phyloP scores from a whole-genome alignment of 2,113 vertebrate species.

The Dicaeum eximium region DNA sequence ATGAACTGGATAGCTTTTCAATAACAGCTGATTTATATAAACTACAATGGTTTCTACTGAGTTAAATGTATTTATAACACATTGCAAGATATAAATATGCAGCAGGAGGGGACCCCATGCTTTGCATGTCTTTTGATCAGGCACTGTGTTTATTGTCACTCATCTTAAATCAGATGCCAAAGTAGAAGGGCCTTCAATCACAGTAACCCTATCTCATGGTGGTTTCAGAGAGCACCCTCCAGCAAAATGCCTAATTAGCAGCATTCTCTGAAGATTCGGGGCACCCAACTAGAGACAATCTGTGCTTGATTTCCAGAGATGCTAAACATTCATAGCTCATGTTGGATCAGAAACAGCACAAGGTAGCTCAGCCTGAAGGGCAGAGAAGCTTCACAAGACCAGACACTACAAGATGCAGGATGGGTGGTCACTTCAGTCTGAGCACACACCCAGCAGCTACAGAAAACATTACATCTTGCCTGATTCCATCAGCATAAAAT shows the following conservation, averaged over 20 bases:
- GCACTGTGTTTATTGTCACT: slow-evolving; percentile 58
- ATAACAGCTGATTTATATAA: slow-evolving; percentile 56
- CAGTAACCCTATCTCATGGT: slow-evolving; percentile 50
- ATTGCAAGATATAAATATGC: slow-evolving; percentile 56
- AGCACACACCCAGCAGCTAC: neutral
- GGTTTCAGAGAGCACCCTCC: slow-evolving; percentile 45
- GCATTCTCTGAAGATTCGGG: slow-evolving; percentile 44
- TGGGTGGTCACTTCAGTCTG: neutral
- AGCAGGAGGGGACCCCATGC: slow-evolving; percentile 56
- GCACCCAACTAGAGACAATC: slow-evolving; percentile 41
- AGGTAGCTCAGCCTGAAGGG: neutral
- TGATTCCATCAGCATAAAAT: neutral
- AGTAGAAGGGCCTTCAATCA: slow-evolving; percentile 50
- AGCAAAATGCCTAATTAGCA: slow-evolving; percentile 51
- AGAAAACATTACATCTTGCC: neutral
- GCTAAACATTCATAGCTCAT: neutral
- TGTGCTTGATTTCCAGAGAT: slow-evolving; percentile 30
- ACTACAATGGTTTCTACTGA: slow-evolving; percentile 49
- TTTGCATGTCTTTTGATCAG: slow-evolving; percentile 58
- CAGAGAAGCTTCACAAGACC: neutral
- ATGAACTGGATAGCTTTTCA: slow-evolving; percentile 22
- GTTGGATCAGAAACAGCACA: neutral
- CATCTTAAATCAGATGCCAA: slow-evolving; percentile 51
- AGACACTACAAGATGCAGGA: neutral
- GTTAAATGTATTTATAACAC: slow-evolving; percentile 62